Percentiles rank a stretch among this genome's conserved stretches.
These are phyloP conservation scores for Patella pellucida DNA, from an alignment of 2,888 invertebrate genomes.

Conservation along the genomic window DNA sequence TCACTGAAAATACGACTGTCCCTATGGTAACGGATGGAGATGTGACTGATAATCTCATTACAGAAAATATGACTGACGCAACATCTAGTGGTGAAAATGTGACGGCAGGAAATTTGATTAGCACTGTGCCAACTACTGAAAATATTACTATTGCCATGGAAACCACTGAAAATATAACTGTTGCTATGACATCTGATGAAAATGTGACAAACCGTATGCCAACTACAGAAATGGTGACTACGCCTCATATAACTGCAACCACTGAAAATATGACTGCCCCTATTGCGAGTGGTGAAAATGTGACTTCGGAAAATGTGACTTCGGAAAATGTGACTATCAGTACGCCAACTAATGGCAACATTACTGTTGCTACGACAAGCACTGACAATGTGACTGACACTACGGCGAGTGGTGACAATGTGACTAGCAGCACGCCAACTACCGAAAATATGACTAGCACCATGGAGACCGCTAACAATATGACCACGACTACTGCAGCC, in stretches of 20 bases:
- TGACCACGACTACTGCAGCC: no score
- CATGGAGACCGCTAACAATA: no score
- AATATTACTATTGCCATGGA: no score
- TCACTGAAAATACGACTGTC: no score
- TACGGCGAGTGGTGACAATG: background rate
- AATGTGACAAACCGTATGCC: no score
- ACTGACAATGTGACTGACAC: background rate
- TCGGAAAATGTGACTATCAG: background rate
- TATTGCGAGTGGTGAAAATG: background rate
- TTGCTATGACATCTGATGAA: background rate
- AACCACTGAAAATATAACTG: background rate
- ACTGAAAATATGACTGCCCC: no score
- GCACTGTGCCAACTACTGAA: no score
- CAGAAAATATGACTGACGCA: background rate
- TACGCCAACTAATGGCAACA: background rate
- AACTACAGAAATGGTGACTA: no score
- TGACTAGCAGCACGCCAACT: background rate
- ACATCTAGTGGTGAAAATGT: background rate
- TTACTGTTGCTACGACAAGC: background rate
- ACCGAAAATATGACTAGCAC: background rate
- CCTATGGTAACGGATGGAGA: no score
- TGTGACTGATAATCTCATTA: no score
- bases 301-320: background rate
- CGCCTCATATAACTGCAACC: no score
- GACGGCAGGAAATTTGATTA: no score